phyloP scores from a whole-genome alignment of 2,113 vertebrate species.

The Pantherophis guttatus region DNA sequence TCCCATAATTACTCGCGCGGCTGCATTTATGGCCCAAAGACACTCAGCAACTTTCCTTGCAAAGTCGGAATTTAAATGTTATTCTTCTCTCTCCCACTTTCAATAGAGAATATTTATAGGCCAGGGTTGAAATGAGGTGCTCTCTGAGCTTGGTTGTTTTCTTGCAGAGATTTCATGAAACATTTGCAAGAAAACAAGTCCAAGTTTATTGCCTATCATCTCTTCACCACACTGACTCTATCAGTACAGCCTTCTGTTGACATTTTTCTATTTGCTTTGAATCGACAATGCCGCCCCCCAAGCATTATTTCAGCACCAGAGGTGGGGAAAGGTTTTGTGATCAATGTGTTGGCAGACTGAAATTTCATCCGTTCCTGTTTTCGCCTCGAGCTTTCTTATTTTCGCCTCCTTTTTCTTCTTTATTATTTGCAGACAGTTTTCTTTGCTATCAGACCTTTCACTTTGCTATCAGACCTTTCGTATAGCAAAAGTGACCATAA shows the following conservation, averaged over 20 bases:
- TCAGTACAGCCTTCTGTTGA: neutral
- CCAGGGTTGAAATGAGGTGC: no score
- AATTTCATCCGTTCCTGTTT: neutral
- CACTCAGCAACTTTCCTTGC: neutral
- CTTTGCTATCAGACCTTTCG: neutral
- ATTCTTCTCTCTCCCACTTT: neutral
- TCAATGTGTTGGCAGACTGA: neutral
- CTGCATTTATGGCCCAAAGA: neutral
- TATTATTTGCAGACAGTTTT: neutral
- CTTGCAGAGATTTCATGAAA: no score
- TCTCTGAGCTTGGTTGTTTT: no score
- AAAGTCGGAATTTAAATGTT: neutral
- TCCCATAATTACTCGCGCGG: no score
- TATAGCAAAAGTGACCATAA: neutral
- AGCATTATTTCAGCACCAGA: neutral
- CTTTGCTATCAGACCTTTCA: neutral
- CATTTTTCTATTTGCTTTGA: neutral
- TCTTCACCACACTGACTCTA: neutral
- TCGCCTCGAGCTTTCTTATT: neutral
- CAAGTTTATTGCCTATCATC: neutral
- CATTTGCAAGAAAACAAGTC: no score
- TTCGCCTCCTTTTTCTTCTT: neutral
- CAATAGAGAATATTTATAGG: no score
- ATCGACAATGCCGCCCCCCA: neutral
- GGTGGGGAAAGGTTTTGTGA: neutral